phyloP scores from a whole-genome alignment of 2,797 vertebrate species.

The Fratercula arctica region DNA sequence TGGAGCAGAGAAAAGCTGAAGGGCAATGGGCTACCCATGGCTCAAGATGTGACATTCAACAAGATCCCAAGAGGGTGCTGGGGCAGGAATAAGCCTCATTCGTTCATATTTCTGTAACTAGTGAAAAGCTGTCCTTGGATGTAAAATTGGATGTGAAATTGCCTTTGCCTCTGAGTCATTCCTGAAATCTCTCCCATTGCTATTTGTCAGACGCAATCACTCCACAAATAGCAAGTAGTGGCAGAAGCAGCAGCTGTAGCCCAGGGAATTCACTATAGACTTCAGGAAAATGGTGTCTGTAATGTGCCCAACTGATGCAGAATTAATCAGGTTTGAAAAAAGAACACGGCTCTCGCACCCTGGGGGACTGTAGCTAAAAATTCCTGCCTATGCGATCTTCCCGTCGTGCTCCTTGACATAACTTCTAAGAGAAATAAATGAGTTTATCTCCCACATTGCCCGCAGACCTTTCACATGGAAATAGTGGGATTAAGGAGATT shows the following conservation, averaged over 20 bases:
- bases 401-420: slow-evolving; percentile 32
- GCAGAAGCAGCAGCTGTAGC: slow-evolving; percentile 55
- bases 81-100: background rate
- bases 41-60: background rate
- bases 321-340: slow-evolving; percentile 70
- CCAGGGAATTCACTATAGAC: slow-evolving; percentile 46
- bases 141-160: slow-evolving; percentile 49
- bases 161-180: slow-evolving; percentile 59
- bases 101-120: slow-evolving; percentile 20
- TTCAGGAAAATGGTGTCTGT: slow-evolving; percentile 52
- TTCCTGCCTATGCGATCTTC: slow-evolving; percentile 33
- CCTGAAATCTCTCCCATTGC: slow-evolving; percentile 44
- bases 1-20: background rate
- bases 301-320: slow-evolving; percentile 58
- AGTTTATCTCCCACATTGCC: slow-evolving; percentile 59
- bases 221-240: slow-evolving; percentile 47
- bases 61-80: background rate
- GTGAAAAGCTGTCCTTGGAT: slow-evolving; percentile 38
- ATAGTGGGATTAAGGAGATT: slow-evolving; percentile 64
- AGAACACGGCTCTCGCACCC: background rate
- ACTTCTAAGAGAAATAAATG: slow-evolving; percentile 60
- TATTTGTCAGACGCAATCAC: slow-evolving; percentile 52
- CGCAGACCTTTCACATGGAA: slow-evolving; percentile 58
- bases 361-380: slow-evolving; percentile 63
- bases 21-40: background rate